Conservation (phyloP, 1,140 invertebrate species). For the Octopus sinensis region DNA sequence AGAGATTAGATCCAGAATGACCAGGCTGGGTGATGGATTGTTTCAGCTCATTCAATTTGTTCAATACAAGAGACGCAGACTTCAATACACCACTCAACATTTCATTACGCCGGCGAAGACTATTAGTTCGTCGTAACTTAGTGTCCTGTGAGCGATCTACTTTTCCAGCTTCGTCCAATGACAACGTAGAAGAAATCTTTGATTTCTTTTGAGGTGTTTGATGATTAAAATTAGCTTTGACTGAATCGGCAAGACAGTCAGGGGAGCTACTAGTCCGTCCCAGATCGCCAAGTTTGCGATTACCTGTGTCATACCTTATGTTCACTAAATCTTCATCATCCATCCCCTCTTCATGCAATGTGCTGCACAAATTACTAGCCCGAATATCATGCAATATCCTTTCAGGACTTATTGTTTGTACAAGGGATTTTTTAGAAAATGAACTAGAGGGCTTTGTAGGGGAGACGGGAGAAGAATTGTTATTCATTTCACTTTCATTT, state of each 20-base stretch:
- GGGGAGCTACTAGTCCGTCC: conserved; percentile 42
- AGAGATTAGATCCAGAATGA: conserved; percentile 41
- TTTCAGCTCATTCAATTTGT: conserved; percentile 87
- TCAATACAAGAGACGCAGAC: conserved; percentile 74
- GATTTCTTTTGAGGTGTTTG: conserved; percentile 29
- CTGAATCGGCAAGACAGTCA: conserved; percentile 26
- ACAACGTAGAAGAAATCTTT: conserved; percentile 27
- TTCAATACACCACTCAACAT: conserved; percentile 49
- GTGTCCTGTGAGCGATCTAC: conserved; percentile 18
- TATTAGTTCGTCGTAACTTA: conserved; percentile 24
- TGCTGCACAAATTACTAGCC: not conserved
- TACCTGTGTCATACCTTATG: not conserved
- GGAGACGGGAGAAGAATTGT: not conserved
- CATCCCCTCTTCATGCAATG: not conserved
- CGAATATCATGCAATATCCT: not conserved
- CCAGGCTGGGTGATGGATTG: conserved; percentile 69
- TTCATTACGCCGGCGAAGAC: conserved; percentile 37
- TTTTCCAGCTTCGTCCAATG: conserved; percentile 27
- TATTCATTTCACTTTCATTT: not conserved
- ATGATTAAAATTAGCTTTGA: conserved; percentile 13
- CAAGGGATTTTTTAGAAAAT: not conserved
- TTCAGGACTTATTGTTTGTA: not conserved
- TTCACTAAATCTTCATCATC: not conserved
- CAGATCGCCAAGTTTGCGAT: conserved; percentile 25
- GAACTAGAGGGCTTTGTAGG: not conserved